These are phyloP conservation scores for Chymomyza fuscimana DNA, from an alignment of 2,888 invertebrate genomes.

Conservation along the genomic window DNA sequence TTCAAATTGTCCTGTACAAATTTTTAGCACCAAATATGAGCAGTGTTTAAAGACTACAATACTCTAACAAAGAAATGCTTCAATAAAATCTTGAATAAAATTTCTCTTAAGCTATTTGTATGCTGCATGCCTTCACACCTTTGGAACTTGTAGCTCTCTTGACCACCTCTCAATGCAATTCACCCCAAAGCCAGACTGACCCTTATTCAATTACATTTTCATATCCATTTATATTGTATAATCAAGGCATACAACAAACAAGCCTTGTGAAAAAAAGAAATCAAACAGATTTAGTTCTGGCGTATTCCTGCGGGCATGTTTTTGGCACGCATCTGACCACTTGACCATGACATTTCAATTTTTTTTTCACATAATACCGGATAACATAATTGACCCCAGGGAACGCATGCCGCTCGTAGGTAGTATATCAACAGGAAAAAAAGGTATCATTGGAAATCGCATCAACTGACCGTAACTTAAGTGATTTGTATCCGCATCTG, in stretches of 20 bases:
- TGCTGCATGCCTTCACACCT: constrained; percentile 1
- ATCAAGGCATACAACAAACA: constrained; percentile 38
- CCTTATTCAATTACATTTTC: constrained; percentile 59
- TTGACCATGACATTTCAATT: constrained; percentile 59
- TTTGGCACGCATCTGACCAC: constrained; percentile 56
- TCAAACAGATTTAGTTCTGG: constrained; percentile 17
- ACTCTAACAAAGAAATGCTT: neutral
- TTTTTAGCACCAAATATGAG: constrained; percentile 30
- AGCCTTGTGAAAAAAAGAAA: constrained; percentile 24
- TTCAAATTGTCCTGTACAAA: constrained; percentile 18
- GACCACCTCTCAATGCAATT: neutral
- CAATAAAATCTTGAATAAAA: neutral
- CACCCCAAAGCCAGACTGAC: constrained; percentile 26
- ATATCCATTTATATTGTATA: constrained; percentile 35
- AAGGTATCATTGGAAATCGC: constrained; percentile 69
- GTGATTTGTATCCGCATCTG: constrained; percentile 63
- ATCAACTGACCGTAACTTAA: constrained; percentile 56
- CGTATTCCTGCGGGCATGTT: constrained; percentile 40
- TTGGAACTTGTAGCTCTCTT: neutral
- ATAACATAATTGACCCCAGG: constrained; percentile 71
- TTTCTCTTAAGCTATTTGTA: neutral
- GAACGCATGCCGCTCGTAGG: constrained; percentile 30
- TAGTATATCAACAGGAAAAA: constrained; percentile 15
- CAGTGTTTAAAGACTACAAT: constrained; percentile 36
- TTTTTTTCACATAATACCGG: constrained; percentile 57